Base-by-base conservation (phyloP, 1,140 invertebrate species). In the Hylyphantes graminicola region DNA sequence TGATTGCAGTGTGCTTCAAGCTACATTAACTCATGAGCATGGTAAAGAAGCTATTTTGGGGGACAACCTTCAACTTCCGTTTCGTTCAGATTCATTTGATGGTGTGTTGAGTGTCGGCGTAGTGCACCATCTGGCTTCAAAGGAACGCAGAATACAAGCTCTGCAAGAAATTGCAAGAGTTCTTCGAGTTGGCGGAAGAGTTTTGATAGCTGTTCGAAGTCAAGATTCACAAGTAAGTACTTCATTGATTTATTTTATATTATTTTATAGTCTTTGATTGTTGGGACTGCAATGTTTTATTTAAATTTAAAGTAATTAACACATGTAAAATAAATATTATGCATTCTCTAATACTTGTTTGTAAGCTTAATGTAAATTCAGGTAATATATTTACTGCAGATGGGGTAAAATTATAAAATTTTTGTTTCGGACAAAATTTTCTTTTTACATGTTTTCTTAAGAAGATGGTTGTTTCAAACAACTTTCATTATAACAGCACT, bases 31-130 rank as follows among this genome's bases (percentile, higher is more conserved):
- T 8, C 61, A 51, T 21, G 11, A 78, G 67, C 3, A 5, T 21
- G n/a, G 51, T 17, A 35, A 65, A 19, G 51, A 78, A 54, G 76
- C 17, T 8, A 65, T 78, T 55, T 11, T 65, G 15, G 76, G 51
- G 17, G 96, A 98, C 35, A 35, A 35, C 35, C 91, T 98, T 79
- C 92, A 93, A 54, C 90, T 98, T 86, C 96, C 97, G 11, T 97
- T 96, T 90, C 93, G 96, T 51, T 95, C 97, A 89, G 95, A 95
- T 88, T 94, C 94, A 84, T 96, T 98, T 91, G 97, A 98, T 90
- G 97, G 96, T 6, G 96, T 97, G 2, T 91, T 98, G 19, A 98
- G 96, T 19, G 93, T 98, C 86, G 96, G 96, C 0, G 97, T 98
- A 57, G 94, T 98, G 77, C 97, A 98, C 90, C 91, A 92, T 86